A percentile compares a stretch with the other conserved stretches of the same genome.
These are phyloP conservation scores for Anguilla pacifica DNA, from an alignment of 2,797 vertebrate genomes.

Conservation along the genomic window DNA sequence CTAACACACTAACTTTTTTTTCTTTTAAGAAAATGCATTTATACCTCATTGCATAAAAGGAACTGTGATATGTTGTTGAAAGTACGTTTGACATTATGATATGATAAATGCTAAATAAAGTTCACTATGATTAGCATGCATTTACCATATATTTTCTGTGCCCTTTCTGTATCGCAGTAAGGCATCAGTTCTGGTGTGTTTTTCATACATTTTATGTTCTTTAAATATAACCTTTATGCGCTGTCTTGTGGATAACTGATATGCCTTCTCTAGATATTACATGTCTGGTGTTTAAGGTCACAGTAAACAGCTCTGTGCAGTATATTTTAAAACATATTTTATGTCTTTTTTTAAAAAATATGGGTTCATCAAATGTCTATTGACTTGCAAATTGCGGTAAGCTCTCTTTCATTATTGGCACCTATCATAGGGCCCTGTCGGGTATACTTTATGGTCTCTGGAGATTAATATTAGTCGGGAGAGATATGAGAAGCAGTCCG, in stretches of 20 bases:
- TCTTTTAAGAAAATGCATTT: too few relatives aligned
- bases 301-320: neutral
- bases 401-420: neutral
- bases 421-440: neutral
- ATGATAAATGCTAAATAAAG: too few relatives aligned
- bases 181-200: neutral
- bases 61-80: too few relatives aligned
- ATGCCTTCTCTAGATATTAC: neutral
- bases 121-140: neutral
- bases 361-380: neutral
- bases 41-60: too few relatives aligned
- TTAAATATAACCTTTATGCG: neutral
- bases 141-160: neutral
- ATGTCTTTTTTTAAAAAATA: neutral
- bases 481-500: neutral
- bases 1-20: too few relatives aligned
- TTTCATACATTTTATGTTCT: neutral
- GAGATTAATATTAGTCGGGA: neutral
- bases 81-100: too few relatives aligned
- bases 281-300: neutral
- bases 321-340: conserved; percentile 3
- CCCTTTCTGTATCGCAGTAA: neutral
- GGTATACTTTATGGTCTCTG: neutral
- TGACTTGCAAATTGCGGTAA: neutral
- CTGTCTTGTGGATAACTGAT: neutral